Evolutionary conservation across 2,888 invertebrate species (phyloP), one percentile per base, ranked within the genome.

Genomic region (Neoitamus cyanurus): DNA sequence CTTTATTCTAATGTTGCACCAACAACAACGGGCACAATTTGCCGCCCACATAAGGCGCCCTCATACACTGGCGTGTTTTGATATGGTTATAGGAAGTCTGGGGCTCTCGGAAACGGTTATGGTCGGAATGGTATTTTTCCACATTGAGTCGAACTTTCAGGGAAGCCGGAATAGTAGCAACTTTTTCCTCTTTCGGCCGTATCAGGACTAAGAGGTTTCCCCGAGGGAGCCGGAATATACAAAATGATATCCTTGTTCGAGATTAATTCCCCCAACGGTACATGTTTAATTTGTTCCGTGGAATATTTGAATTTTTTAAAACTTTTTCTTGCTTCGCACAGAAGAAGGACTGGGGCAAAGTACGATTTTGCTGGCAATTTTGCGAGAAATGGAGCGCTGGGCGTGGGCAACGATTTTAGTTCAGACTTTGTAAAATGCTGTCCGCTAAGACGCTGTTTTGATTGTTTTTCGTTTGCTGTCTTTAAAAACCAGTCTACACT

Each of bases 221-320:
- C 82, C 82, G 69, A n/a, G 68, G 82, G 82, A 36, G 20, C 31
- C 13, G 13, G 37, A 82, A 82, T 82, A 82, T 69, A 82, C 82
- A 68, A 82, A 82, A 82, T 82, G 82, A 82, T 82, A 82, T 82
- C 82, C 82, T 82, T 82, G 82, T 82, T 68, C 68, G 82, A 82
- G 82, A 82, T 82, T 82, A 82, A 82, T 82, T 82, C 82, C 82
- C 82, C 82, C 69, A 82, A 82, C 82, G 28, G 69, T 48, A 82
- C 82, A 82, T 82, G 82, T 82, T 82, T 82, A 82, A 82, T 82
- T 82, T 82, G 82, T 82, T 82, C 82, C 20, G 25, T 82, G 37
- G 82, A 82, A 82, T 82, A 69, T 82, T 82, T 82, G 82, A 82
- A 82, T 82, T 82, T 82, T 82, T 82, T 82, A 69, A 82, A 82